Conservation (phyloP, 2,113 vertebrate species). For the Siniperca chuatsi region DNA sequence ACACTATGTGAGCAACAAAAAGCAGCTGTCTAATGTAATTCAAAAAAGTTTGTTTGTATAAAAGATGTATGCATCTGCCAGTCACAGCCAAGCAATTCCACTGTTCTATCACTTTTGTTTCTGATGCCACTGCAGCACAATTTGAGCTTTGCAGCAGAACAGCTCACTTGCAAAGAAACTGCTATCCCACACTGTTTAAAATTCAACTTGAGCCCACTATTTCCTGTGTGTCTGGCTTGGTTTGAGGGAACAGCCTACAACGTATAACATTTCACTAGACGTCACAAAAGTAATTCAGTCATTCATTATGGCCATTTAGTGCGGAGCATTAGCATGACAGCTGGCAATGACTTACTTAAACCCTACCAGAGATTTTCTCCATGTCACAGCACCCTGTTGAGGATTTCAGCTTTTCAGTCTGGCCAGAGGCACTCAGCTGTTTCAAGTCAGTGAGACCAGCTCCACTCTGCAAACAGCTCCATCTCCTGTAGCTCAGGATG, state of each 20-base stretch:
- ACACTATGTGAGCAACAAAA: conserved; percentile 30
- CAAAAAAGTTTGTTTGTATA: conserved; percentile 23
- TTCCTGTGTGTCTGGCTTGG: conserved; percentile 1
- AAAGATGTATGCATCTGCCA: conserved; percentile 34
- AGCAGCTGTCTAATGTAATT: conserved; percentile 16
- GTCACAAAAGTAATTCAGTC: conserved; percentile 21
- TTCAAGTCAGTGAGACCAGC: not conserved
- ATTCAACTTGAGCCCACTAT: conserved; percentile 6
- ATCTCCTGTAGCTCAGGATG: not conserved
- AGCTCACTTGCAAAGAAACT: conserved; percentile 1
- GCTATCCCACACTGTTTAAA: conserved; percentile 2
- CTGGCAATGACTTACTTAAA: conserved; percentile 15
- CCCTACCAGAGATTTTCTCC: not conserved
- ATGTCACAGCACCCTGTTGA: not conserved
- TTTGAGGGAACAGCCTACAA: conserved; percentile 22
- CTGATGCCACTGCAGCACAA: not conserved
- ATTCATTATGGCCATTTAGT: conserved; percentile 33
- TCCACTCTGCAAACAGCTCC: not conserved
- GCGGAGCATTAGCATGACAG: conserved; percentile 14
- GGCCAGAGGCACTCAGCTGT: not conserved
- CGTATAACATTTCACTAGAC: not conserved
- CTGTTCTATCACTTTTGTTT: conserved; percentile 6
- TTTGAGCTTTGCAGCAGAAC: conserved; percentile 4
- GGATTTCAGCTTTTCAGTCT: not conserved
- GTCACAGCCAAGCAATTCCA: conserved; percentile 32